Evolutionary conservation across 2,888 invertebrate species (phyloP).

Genomic region (Hypercompe scribonia): DNA sequence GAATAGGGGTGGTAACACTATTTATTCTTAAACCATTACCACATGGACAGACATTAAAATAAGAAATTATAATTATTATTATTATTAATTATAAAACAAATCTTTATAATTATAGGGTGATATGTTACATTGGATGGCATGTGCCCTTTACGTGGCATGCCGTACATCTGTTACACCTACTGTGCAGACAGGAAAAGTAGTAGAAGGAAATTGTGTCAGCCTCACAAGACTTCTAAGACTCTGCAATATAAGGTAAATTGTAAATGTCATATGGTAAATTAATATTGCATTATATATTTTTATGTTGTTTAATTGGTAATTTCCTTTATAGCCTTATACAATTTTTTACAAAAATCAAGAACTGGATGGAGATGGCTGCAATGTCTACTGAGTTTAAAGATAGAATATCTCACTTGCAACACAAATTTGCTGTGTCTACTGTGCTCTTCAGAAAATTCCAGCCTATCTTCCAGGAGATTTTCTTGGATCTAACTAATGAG

Average conservation of each 20-base stretch:
- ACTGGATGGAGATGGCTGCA: conserved; percentile 98
- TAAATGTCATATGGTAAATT: background rate
- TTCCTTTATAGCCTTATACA: conserved; percentile 90
- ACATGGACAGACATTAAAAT: too few relatives aligned
- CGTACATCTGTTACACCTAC: conserved; percentile 93
- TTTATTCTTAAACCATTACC: too few relatives aligned
- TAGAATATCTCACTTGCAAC: conserved; percentile 94
- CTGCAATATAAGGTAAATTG: conserved; percentile 93
- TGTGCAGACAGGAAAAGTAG: conserved; percentile 90
- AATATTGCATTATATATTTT: background rate
- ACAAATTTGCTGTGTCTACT: conserved; percentile 97
- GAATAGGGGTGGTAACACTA: too few relatives aligned
- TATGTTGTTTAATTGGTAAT: background rate
- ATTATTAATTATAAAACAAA: too few relatives aligned
- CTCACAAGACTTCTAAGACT: conserved; percentile 95
- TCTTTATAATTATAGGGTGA: conserved; percentile 90
- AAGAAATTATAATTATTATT: too few relatives aligned
- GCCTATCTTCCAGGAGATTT: conserved; percentile 95
- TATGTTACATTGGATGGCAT: conserved; percentile 96
- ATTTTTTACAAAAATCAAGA: conserved; percentile 97
- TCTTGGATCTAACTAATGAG: conserved; percentile 89
- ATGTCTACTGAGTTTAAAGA: conserved; percentile 93
- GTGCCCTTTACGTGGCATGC: conserved; percentile 96
- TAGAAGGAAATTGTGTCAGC: conserved; percentile 96
- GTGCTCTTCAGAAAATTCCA: conserved; percentile 97